Evolutionary conservation across 64 coral and sea anemone species (phyloP).

Genomic region (Astreopora myriophthalma): DNA sequence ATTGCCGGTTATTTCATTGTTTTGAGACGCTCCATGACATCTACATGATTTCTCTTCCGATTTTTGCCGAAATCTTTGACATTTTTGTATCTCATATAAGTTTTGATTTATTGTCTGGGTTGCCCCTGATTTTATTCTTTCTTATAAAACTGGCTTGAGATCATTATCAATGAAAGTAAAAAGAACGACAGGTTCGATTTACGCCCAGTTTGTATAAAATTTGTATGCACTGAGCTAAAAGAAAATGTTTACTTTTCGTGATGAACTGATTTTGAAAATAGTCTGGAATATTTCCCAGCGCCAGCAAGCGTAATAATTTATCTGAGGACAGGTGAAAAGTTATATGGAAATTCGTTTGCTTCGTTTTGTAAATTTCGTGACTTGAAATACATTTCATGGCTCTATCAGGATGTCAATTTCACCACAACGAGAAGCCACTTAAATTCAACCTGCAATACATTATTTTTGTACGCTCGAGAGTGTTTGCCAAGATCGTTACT

Average conservation of each 20-base stretch:
- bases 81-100: not conserved
- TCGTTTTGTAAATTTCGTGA: not conserved
- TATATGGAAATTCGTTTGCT: not conserved
- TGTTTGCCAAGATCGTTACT: not conserved
- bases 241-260: not conserved
- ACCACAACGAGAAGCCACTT: not conserved
- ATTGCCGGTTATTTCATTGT: not conserved
- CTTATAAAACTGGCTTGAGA: not conserved
- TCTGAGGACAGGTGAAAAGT: not conserved
- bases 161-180: not conserved
- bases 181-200: not conserved
- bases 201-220: not conserved
- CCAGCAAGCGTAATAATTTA: not conserved
- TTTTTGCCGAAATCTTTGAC: not conserved
- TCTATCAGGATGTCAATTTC: slow-evolving; percentile 26
- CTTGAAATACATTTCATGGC: not conserved
- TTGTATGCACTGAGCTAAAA: not conserved
- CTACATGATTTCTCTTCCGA: too few species aligned
- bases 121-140: not conserved
- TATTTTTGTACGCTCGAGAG: not conserved
- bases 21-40: not conserved
- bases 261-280: not conserved
- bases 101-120: not conserved
- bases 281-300: not conserved
- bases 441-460: not conserved